Evolutionary conservation across 2,888 invertebrate species (phyloP), one percentile per base, ranked within the genome.

Genomic region (Drosophila ustulata): DNA sequence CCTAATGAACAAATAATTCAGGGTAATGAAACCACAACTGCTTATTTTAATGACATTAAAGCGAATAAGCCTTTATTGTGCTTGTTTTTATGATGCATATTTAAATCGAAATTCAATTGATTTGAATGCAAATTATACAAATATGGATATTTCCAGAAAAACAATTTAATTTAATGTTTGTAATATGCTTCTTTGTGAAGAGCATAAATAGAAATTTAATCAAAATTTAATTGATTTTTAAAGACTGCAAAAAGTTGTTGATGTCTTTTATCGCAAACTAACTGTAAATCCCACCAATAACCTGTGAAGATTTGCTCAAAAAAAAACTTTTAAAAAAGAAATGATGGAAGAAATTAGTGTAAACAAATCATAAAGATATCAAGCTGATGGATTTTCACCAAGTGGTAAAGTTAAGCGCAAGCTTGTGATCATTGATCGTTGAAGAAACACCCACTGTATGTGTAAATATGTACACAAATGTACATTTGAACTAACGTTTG

Each of bases 1-100:
- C 18, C 26, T 39, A 49, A 39, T 57, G 37, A 37, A 39, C 18
- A 37, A 47, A 57, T 57, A 47, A 47, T 47, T 26, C 4, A 7
- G 6, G 34, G 11, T 9, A 46, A n/a, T 6, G 34, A n/a, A n/a
- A 25, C 28, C 37, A 37, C 37, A n/a, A 37, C 37, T 37, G 37
- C 30, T 13, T 18, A 49, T n/a, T 28, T 28, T 47, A 18, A 32
- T 49, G 23, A 5, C 11, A 23, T 32, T 9, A 37, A 37, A 37
- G 3, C 37, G n/a, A 37, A 30, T 18, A 30, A 2, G 26, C 3
- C 18, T 18, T n/a, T 46, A 7, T 46, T 46, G 7, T n/a, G n/a
- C 7, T 6, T n/a, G n/a, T 28, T 28, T 6, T 37, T 37, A n/a
- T 32, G 32, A 5, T 28, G 13, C 5, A 5, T 30, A 5, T 49